Base-by-base conservation (phyloP, 2,797 vertebrate genomes). In the Molossus molossus region DNA sequence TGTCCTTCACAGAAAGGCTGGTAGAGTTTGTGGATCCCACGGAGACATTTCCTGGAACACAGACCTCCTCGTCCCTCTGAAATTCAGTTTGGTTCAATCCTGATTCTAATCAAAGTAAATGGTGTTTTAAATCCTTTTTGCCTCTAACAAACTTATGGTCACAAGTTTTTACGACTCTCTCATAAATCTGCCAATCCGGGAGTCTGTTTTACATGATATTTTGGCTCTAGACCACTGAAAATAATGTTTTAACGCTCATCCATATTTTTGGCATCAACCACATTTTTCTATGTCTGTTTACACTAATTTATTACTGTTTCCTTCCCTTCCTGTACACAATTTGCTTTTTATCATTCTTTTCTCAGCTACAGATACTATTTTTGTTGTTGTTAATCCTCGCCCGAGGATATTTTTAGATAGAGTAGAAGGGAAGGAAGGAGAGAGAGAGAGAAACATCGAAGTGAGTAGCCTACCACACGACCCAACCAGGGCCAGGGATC, bases 141-240 rank as follows among this genome's bases (percentile, higher is more conserved):
- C 58, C 60, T 94, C 77, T 97, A 94, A 96, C 73, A 82, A 96
- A 45, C 92, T 86, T 70, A 96, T 25, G 33, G 97, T 97, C 89
- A 58, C 69, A 89, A 14, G 53, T 60, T 96, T 97, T 97, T 57
- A 97, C 96, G 84, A 87, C 93, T 94, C 29, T 3, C 72, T 97
- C 95, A 45, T 97, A 97, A 97, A 97, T 95, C 79, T 97, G 91
- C 87, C 55, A 80, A 83, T 97, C 87, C 96, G 87, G 88, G 96
- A 96, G 90, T 77, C 69, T 97, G 84, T 95, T 98, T 96, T 98
- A 96, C 91, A 69, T 95, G 72, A 72, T 45, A 90, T 93, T 96
- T 97, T 98, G 97, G 97, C 98, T 95, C 62, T 6, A 67, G 15
- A 95, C 96, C 98, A 97, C 84, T 87, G 93, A 92, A 98, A 98